Conservation (phyloP, 2,888 invertebrate species). For the Drosophila mercatorum region DNA sequence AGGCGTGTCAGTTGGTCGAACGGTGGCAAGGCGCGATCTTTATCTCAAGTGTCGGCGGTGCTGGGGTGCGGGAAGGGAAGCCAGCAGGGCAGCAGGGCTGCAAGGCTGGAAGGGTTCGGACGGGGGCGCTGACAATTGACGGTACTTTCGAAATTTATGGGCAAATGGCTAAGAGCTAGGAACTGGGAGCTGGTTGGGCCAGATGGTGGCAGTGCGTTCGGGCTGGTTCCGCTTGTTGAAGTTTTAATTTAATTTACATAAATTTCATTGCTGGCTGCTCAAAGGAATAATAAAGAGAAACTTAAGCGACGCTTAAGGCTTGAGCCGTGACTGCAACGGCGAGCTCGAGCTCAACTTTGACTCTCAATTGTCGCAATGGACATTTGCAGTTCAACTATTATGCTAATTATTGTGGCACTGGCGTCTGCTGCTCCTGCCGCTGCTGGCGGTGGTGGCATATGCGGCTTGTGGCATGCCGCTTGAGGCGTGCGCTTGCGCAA, state of each 20-base stretch:
- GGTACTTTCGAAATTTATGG: slow-evolving; percentile 64
- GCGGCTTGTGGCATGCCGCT: slow-evolving; percentile 28
- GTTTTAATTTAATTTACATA: slow-evolving; percentile 81
- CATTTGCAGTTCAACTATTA: slow-evolving; percentile 56
- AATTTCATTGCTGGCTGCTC: slow-evolving; percentile 75
- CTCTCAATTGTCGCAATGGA: slow-evolving; percentile 56
- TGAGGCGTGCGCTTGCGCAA: slow-evolving; percentile 28
- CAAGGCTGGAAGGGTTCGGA: slow-evolving; percentile 39
- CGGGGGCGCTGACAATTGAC: slow-evolving; percentile 61
- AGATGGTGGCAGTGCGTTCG: slow-evolving; percentile 48
- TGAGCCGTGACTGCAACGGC: slow-evolving; percentile 1
- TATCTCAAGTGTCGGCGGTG: slow-evolving; percentile 54
- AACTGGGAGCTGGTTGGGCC: slow-evolving; percentile 32
- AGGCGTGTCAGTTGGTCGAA: slow-evolving; percentile 42
- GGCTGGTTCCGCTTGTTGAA: slow-evolving; percentile 79
- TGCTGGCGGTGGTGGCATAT: slow-evolving; percentile 37
- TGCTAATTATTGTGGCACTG: slow-evolving; percentile 55
- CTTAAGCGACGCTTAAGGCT: slow-evolving; percentile 3
- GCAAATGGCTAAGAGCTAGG: slow-evolving; percentile 10
- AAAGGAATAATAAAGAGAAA: slow-evolving; percentile 10
- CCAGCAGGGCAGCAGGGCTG: not conserved
- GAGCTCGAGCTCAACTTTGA: slow-evolving; percentile 5
- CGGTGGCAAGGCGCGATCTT: slow-evolving; percentile 26
- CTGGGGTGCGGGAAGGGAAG: not conserved
- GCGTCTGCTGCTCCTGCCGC: not conserved